These are phyloP conservation scores for Macaria notata DNA, from an alignment of 2,888 invertebrate genomes.

Conservation along the genomic window DNA sequence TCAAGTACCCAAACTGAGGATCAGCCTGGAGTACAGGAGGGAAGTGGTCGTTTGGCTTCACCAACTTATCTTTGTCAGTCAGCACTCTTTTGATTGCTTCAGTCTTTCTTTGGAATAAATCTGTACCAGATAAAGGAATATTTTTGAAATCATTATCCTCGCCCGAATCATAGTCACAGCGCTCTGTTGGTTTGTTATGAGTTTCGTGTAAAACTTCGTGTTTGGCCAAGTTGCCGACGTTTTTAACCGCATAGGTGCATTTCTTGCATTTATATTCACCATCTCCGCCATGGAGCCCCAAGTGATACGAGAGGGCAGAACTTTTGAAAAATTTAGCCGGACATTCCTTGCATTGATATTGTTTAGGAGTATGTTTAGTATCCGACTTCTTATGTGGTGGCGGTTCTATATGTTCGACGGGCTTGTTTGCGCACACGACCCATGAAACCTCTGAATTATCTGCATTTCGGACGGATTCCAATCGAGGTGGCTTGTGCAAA, in stretches of 20 bases:
- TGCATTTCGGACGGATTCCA: slow-evolving; percentile 66
- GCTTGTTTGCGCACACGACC: slow-evolving; percentile 64
- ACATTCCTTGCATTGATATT: slow-evolving; percentile 84
- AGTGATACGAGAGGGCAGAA: slow-evolving; percentile 86
- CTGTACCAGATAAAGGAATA: slow-evolving; percentile 85
- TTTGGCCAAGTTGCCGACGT: slow-evolving; percentile 85
- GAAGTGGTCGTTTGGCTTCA: slow-evolving; percentile 79
- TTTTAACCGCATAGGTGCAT: slow-evolving; percentile 87
- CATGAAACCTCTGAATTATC: slow-evolving; percentile 64
- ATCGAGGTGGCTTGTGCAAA: slow-evolving; percentile 84
- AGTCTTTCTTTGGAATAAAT: slow-evolving; percentile 84
- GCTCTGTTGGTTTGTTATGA: slow-evolving; percentile 50
- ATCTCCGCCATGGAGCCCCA: slow-evolving; percentile 85
- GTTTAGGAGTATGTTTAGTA: slow-evolving; percentile 60
- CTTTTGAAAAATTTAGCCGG: slow-evolving; percentile 88
- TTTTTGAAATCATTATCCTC: slow-evolving; percentile 76
- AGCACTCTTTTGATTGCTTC: slow-evolving; percentile 80
- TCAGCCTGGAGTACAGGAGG: slow-evolving; percentile 81
- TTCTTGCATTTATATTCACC: slow-evolving; percentile 86
- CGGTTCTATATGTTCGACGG: slow-evolving; percentile 48
- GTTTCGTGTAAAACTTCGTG: slow-evolving; percentile 83
- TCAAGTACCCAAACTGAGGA: slow-evolving; percentile 85
- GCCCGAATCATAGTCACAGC: slow-evolving; percentile 74
- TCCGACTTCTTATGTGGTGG: slow-evolving; percentile 52
- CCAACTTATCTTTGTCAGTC: slow-evolving; percentile 74